phyloP scores from a whole-genome alignment of 2,113 vertebrate genomes.

The Catagonus wagneri region DNA sequence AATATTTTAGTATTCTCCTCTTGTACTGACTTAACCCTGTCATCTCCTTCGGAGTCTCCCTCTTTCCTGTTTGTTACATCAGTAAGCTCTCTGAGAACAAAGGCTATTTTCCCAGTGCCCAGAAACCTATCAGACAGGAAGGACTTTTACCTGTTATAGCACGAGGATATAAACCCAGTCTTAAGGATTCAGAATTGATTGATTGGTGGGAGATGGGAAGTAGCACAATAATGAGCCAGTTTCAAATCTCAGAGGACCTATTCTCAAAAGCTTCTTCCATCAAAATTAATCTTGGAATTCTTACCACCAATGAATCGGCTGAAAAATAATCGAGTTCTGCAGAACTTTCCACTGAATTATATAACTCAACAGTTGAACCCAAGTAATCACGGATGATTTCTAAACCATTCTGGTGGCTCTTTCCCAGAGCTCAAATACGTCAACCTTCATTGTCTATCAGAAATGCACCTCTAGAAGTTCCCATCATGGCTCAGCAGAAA shows the following conservation, averaged over 20 bases:
- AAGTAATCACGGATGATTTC: background rate
- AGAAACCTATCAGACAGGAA: background rate
- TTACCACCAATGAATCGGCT: background rate
- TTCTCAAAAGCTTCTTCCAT: background rate
- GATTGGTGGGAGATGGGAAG: background rate
- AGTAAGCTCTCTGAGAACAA: slow-evolving; percentile 1
- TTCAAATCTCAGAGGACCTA: background rate
- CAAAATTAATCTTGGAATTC: slow-evolving; percentile 29
- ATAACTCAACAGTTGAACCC: background rate
- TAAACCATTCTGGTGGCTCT: background rate
- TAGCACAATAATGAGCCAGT: background rate
- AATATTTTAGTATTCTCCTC: background rate
- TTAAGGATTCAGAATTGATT: background rate
- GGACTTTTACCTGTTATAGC: background rate
- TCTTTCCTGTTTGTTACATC: background rate
- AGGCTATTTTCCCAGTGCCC: background rate
- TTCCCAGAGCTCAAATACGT: background rate
- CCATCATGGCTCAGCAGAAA: no score
- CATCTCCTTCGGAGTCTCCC: background rate
- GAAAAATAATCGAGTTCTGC: background rate
- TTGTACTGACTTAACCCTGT: background rate
- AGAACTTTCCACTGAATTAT: background rate
- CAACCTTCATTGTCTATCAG: background rate
- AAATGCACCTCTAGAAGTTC: background rate
- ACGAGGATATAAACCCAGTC: background rate